Evolutionary conservation across 2,888 invertebrate species (phyloP), one percentile per base, ranked within the genome.

Genomic region (Andrena marginata): DNA sequence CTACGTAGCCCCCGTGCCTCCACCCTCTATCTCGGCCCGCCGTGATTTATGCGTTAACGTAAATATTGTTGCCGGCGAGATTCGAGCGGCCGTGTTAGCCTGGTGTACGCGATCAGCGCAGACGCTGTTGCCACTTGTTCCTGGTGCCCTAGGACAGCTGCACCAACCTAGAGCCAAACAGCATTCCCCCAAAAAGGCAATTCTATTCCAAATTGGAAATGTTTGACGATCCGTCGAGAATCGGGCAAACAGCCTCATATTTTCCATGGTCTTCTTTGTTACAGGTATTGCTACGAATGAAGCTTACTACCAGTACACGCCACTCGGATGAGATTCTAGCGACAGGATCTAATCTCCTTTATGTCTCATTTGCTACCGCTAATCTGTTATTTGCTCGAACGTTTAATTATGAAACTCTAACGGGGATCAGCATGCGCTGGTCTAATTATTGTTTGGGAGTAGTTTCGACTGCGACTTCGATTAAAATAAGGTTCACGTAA

Each of bases 1-100:
- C 80, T 68, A 59, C 75, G 60, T 75, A 49, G 59, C 67, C 54
- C 51, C 42, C n/a, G 16, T 56, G 42, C 63, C 85, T 56, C 75
- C 23, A 62, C 64, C 67, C 56, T 68, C 81, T 80, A 82, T 80
- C 87, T 79, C 67, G 51, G 63, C 78, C 70, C 69, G 62, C 68
- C 85, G 89, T 92, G 93, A 93, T 93, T 93, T 93, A 93, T 93
- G 87, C 92, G 90, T 92, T 90, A 90, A 92, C 91, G 92, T 92
- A 90, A 91, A 92, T 91, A 93, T 89, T 92, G 92, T 92, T 91
- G 89, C 86, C 86, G 82, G 73, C 87, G 85, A 73, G 84, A 83
- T 84, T 79, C 85, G 73, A 85, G 82, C 72, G 85, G 77, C 56
- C 72, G 77, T 74, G 67, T 56, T 80, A 73, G 68, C 26, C 59